Percentiles rank a stretch among this genome's conserved stretches.
Evolutionary conservation across 2,113 vertebrate species (phyloP).

Genomic region (Neomonachus schauinslandi): DNA sequence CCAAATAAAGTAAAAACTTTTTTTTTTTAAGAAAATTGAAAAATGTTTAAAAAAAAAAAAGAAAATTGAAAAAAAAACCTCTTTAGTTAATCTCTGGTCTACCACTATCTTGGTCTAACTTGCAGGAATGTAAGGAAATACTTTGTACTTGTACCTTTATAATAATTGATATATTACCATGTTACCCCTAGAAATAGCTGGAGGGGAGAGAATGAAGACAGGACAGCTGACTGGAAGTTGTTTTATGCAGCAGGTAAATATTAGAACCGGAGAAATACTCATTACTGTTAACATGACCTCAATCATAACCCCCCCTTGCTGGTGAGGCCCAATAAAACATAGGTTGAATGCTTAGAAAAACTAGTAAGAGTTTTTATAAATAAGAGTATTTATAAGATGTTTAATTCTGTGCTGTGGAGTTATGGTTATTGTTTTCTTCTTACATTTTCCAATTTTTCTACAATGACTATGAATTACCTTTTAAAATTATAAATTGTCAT

Average conservation of each 20-base stretch:
- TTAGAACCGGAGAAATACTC: background rate
- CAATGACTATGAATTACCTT: background rate
- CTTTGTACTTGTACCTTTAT: background rate
- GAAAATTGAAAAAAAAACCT: background rate
- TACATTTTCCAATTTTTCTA: constrained; percentile 13
- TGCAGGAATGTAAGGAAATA: background rate
- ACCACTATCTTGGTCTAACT: background rate
- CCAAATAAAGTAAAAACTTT: background rate
- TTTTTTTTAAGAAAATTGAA: background rate
- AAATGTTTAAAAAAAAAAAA: too few relatives aligned
- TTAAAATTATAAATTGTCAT: constrained; percentile 27
- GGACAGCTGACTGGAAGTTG: background rate
- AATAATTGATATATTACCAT: background rate
- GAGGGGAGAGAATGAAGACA: background rate
- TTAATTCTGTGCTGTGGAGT: background rate
- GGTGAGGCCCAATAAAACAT: background rate
- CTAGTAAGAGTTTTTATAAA: background rate
- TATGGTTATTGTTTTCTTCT: background rate
- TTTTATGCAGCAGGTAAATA: background rate
- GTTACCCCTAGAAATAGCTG: background rate
- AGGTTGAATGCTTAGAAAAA: background rate
- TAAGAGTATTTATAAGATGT: background rate
- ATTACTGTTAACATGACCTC: background rate
- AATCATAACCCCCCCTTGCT: background rate
- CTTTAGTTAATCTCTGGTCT: background rate